phyloP scores from a whole-genome alignment of 2,113 vertebrate species.

The Anseranas semipalmata region DNA sequence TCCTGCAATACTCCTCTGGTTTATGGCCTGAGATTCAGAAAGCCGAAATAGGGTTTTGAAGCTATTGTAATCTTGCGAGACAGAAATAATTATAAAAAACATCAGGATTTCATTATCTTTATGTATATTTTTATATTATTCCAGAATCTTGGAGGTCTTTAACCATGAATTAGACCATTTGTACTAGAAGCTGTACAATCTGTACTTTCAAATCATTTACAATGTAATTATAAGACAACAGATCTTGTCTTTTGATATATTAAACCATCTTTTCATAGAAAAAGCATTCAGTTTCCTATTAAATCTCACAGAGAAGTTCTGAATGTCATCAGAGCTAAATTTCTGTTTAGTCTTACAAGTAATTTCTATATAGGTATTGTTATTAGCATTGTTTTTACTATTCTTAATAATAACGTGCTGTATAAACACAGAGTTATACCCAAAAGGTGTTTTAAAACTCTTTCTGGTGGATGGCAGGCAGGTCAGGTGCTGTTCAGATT shows the following conservation, averaged over 20 bases:
- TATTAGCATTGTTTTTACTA: not conserved
- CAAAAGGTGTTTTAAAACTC: not conserved
- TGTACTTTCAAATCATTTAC: constrained; percentile 1
- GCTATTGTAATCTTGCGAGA: not conserved
- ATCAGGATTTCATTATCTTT: constrained; percentile 48
- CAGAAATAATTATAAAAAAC: constrained; percentile 48
- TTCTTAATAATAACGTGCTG: not conserved
- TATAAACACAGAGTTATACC: not conserved
- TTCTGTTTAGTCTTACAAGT: not conserved
- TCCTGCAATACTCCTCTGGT: constrained; percentile 18
- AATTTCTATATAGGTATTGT: not conserved
- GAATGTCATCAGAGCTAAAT: not conserved
- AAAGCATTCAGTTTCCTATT: not conserved
- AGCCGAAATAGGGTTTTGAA: not conserved
- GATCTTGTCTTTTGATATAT: constrained; percentile 16
- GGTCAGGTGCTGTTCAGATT: constrained; percentile 10
- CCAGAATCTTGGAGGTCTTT: constrained; percentile 9
- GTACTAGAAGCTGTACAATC: not conserved
- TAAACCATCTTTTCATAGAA: not conserved
- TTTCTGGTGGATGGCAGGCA: not conserved
- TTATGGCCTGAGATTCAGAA: constrained; percentile 38
- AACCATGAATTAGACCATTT: constrained; percentile 24
- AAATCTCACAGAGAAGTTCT: not conserved
- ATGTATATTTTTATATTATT: not conserved
- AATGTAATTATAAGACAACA: constrained; percentile 40